These are phyloP conservation scores for Romanogobio albipinnatus DNA, from an alignment of 2,113 vertebrate species.

Conservation along the genomic window DNA sequence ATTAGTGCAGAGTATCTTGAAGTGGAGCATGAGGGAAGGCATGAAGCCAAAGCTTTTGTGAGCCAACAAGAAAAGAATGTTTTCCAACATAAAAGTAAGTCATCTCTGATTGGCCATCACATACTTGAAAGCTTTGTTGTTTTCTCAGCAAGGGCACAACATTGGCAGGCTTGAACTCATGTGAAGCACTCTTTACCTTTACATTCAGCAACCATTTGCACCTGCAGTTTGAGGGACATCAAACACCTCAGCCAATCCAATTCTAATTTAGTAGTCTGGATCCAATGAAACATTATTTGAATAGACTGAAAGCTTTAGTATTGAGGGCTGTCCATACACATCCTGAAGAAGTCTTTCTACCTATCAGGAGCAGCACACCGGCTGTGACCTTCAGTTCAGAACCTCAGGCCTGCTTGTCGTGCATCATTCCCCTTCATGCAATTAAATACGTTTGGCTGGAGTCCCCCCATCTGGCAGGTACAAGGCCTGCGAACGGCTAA, in stretches of 20 bases:
- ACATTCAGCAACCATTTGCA: conserved; percentile 6
- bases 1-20: conserved; percentile 7
- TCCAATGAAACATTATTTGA: not conserved
- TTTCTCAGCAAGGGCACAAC: conserved; percentile 14
- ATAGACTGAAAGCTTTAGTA: not conserved
- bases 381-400: conserved; percentile 43
- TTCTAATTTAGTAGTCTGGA: not conserved
- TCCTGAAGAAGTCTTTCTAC: conserved; percentile 38
- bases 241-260: not conserved
- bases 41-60: conserved; percentile 10
- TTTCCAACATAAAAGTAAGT: conserved; percentile 3
- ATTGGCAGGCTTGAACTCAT: not conserved
- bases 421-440: conserved; percentile 54
- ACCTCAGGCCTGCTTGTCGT: conserved; percentile 45
- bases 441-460: conserved; percentile 62
- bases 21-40: conserved; percentile 6
- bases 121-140: not conserved
- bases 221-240: not conserved
- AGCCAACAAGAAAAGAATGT: not conserved
- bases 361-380: conserved; percentile 8
- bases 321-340: not conserved
- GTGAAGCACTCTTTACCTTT: conserved; percentile 7
- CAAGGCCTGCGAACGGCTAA: conserved; percentile 61
- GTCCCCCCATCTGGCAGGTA: conserved; percentile 69
- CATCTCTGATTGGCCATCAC: not conserved